phyloP scores from a whole-genome alignment of 2,888 invertebrate species.

The Ophioninae sp. region DNA sequence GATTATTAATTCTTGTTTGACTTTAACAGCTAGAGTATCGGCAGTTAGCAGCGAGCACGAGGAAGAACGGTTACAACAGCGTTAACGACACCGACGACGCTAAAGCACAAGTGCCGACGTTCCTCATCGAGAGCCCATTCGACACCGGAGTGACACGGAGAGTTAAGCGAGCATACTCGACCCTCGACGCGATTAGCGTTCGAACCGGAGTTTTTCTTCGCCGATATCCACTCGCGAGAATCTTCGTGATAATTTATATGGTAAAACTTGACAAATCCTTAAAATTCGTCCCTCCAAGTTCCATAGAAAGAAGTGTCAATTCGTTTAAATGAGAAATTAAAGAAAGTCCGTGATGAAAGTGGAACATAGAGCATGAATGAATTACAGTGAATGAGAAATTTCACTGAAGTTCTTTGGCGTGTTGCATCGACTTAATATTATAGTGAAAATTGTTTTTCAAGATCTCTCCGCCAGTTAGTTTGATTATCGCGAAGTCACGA shows the following conservation, averaged over 20 bases:
- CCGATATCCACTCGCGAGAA: slow-evolving; percentile 90
- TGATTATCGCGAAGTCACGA: too few relatives aligned
- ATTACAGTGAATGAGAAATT: not conserved
- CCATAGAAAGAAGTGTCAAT: not conserved
- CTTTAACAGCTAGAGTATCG: slow-evolving; percentile 84
- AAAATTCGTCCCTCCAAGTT: not conserved
- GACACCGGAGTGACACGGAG: slow-evolving; percentile 88
- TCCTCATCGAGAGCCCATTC: slow-evolving; percentile 88
- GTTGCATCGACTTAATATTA: too few relatives aligned
- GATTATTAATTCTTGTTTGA: slow-evolving; percentile 26
- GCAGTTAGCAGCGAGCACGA: slow-evolving; percentile 82
- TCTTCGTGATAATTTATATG: slow-evolving; percentile 93
- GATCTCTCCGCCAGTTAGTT: too few relatives aligned
- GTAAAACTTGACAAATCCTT: slow-evolving; percentile 80
- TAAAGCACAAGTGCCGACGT: slow-evolving; percentile 86
- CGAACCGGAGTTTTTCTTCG: slow-evolving; percentile 90
- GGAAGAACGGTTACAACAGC: slow-evolving; percentile 83
- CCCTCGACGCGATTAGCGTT: slow-evolving; percentile 89
- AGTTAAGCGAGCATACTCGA: slow-evolving; percentile 89
- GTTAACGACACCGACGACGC: slow-evolving; percentile 87
- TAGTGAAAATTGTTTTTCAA: too few relatives aligned
- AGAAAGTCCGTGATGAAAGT: not conserved
- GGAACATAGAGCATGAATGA: not conserved
- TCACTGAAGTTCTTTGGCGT: too few relatives aligned
- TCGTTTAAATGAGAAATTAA: not conserved